Evolutionary conservation across 2,113 vertebrate species (phyloP), one percentile per base, ranked within the genome.

Genomic region (Chaetorhynchus papuensis): DNA sequence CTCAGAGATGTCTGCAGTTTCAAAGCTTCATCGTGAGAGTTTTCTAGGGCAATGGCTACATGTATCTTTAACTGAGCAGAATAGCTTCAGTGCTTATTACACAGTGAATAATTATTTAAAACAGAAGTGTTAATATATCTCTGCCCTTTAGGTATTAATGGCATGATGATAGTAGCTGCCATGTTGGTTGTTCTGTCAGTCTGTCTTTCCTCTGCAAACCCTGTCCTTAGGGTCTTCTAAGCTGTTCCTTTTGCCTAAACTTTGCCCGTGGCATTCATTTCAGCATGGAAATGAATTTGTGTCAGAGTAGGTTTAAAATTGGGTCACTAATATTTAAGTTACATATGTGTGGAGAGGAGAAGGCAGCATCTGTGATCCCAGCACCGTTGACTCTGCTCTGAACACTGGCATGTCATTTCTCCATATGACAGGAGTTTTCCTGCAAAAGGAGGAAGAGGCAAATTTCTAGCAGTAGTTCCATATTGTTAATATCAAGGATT

Each of bases 271-370:
- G 45, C 39, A 54, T 97, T 95, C 39, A 54, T 97, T 95, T 92
- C 57, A 83, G 31, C 74, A 82, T 59, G 53, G 78, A 91, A 86
- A 82, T 57, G 53, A 83, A 93, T 94, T 89, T 77, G 50, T 96
- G 86, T 95, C 77, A 93, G 59, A 64, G 39, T 83, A 60, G 22
- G 59, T 86, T 93, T 92, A 57, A 96, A 95, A 93, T 20, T 94
- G 68, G 68, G 59, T 96, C 89, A 93, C 28, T 79, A 90, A 78
- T 89, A 57, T 89, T 90, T 81, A 87, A 91, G 74, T 93, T 92
- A 68, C 15, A 7, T 49, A 42, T 44, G 20, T 53, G 47, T 66
- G 45, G 26, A 83, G 41, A 68, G 59, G 69, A 86, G 75, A 90
- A 90, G 57, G 47, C 60, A 82, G 31, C 71, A 79, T 86, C 78